A percentile compares a stretch with the other conserved stretches of the same genome.
phyloP scores from a whole-genome alignment of 2,113 vertebrate genomes.

The Leucosticte australis region DNA sequence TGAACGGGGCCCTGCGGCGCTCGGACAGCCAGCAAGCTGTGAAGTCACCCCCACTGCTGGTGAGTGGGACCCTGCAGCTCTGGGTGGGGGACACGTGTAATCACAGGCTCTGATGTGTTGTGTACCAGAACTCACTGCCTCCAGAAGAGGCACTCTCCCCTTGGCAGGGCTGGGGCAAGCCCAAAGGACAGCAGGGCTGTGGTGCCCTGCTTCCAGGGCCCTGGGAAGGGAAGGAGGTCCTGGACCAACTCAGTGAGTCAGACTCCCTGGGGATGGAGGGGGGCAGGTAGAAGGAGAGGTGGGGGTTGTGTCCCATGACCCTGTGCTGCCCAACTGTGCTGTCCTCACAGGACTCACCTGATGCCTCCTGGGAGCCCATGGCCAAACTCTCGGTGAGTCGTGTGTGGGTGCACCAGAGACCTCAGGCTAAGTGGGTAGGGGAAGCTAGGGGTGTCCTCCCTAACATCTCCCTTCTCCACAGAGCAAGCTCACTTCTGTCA shows the following conservation, averaged over 20 bases:
- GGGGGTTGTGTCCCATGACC: background rate
- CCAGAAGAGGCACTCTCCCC: background rate
- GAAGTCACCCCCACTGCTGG: slow-evolving; percentile 93
- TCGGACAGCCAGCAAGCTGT: slow-evolving; percentile 93
- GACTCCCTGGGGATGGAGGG: too few species aligned
- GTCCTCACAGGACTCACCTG: slow-evolving; percentile 86
- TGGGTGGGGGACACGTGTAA: fast-evolving
- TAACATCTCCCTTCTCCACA: slow-evolving; percentile 51
- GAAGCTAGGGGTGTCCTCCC: background rate
- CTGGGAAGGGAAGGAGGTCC: background rate
- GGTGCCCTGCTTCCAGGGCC: background rate
- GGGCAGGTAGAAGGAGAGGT: background rate
- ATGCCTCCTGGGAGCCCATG: slow-evolving; percentile 86
- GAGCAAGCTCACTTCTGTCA: slow-evolving; percentile 95
- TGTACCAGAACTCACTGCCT: background rate
- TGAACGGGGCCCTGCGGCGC: slow-evolving; percentile 82
- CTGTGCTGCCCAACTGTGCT: background rate
- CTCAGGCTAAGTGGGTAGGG: fast-evolving
- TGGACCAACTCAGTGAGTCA: background rate
- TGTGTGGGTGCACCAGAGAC: background rate
- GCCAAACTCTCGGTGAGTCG: slow-evolving; percentile 94
- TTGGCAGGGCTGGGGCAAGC: background rate
- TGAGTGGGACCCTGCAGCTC: slow-evolving; percentile 60
- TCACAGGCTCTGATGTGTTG: fast-evolving
- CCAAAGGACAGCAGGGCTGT: background rate